Evolutionary conservation across 1,140 invertebrate species (phyloP), one percentile per base, ranked within the genome.

Genomic region (Ceratosolen fusciceps): DNA sequence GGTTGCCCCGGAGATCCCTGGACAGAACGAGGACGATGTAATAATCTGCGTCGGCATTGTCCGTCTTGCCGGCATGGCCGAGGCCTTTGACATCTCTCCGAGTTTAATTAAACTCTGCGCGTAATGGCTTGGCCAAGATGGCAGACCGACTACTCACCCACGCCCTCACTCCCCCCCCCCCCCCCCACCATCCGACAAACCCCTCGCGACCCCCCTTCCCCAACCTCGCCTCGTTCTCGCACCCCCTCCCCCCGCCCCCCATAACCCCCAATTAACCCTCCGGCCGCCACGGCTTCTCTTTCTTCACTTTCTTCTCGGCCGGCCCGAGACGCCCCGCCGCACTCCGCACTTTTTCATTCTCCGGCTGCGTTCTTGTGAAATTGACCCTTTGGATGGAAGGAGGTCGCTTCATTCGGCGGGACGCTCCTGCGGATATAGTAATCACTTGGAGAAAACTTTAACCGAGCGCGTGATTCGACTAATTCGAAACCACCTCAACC

Each of bases 41-140:
- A 89, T 89, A 89, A 89, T 89, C 88, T 86, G 86, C 86, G 85
- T 89, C 87, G 84, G 86, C 86, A 89, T 88, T 88, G 88, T 89
- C 88, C 87, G 87, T 89, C 87, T 88, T 88, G 80, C 83, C 83
- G 83, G 86, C 83, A 85, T 84, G 85, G 82, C 74, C 85, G 84
- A 85, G 86, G 87, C 86, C 88, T 89, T 89, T 89, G 88, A 88
- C 87, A 88, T 88, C 86, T 87, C 84, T 83, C 83, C 80, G 81
- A 88, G 88, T 89, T 89, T 89, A 89, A 89, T 89, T 89, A 89
- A 88, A 88, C 88, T 87, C 83, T 80, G 72, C 70, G 79, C 79
- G 74, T 79, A 79, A 77, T 80, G 71, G 73, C 74, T 60, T 49
- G 73, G 79, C 79, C 79, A 80, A 80, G 79, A 80, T 80, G 79